Evolutionary conservation across 1,140 invertebrate species (phyloP).

Genomic region (Sitodiplosis mosellana): DNA sequence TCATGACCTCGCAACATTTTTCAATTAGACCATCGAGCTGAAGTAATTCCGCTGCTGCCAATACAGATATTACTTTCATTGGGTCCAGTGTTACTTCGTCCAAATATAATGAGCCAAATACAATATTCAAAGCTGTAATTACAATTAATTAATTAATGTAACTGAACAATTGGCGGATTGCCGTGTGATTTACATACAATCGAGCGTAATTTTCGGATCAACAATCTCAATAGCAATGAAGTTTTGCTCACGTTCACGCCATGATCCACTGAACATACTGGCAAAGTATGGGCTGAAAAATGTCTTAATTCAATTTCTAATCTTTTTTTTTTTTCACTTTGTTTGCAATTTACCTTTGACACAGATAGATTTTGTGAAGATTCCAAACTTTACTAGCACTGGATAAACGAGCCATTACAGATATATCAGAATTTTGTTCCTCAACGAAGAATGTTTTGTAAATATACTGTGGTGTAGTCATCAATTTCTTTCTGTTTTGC

Average conservation of each 20-base stretch:
- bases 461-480: constrained; percentile 57
- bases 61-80: constrained; percentile 44
- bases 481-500: constrained; percentile 53
- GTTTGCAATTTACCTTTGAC: no score
- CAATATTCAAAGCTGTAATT: constrained; percentile 42
- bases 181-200: constrained; percentile 32
- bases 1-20: constrained; percentile 56
- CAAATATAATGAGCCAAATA: constrained; percentile 62
- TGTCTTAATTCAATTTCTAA: no score
- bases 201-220: constrained; percentile 52
- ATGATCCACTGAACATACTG: constrained; percentile 69
- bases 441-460: constrained; percentile 61
- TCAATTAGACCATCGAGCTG: constrained; percentile 59
- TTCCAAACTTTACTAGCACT: constrained; percentile 48
- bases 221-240: constrained; percentile 49
- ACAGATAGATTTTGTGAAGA: constrained; percentile 61
- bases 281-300: constrained; percentile 67
- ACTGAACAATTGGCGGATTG: constrained; percentile 1
- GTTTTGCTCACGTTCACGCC: constrained; percentile 52
- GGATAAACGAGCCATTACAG: constrained; percentile 48
- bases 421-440: constrained; percentile 58
- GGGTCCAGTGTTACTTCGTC: constrained; percentile 58
- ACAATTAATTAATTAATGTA: not conserved
- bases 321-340: no score
- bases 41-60: constrained; percentile 59